phyloP scores from a whole-genome alignment of 2,113 vertebrate species.

The Antidorcas marsupialis region DNA sequence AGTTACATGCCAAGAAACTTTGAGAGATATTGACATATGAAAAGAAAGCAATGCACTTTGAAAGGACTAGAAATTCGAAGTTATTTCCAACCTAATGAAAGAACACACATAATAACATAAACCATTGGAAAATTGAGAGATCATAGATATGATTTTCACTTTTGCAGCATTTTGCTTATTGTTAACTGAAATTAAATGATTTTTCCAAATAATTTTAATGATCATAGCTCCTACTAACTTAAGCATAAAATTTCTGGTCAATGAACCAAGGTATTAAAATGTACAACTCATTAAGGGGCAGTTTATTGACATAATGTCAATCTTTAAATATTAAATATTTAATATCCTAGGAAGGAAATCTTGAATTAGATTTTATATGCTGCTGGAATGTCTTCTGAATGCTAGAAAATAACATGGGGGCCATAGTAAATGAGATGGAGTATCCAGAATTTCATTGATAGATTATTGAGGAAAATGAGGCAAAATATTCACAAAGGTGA shows the following conservation, averaged over 20 bases:
- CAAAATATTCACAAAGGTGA: background rate
- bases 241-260: background rate
- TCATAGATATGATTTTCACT: background rate
- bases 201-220: background rate
- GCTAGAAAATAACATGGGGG: background rate
- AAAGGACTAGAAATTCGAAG: background rate
- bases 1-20: background rate
- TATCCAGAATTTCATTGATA: background rate
- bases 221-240: background rate
- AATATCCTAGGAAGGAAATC: background rate
- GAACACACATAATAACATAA: background rate
- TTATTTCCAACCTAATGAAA: background rate
- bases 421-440: background rate
- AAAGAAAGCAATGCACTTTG: background rate
- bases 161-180: background rate
- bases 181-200: background rate
- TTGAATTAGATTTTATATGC: background rate
- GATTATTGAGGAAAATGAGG: background rate
- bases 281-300: background rate
- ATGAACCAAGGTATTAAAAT: background rate
- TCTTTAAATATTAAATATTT: background rate
- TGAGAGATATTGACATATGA: background rate
- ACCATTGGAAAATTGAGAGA: background rate
- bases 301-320: background rate
- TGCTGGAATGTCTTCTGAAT: background rate